Conservation (phyloP, 2,113 vertebrate genomes). For the Aptenodytes forsteri region DNA sequence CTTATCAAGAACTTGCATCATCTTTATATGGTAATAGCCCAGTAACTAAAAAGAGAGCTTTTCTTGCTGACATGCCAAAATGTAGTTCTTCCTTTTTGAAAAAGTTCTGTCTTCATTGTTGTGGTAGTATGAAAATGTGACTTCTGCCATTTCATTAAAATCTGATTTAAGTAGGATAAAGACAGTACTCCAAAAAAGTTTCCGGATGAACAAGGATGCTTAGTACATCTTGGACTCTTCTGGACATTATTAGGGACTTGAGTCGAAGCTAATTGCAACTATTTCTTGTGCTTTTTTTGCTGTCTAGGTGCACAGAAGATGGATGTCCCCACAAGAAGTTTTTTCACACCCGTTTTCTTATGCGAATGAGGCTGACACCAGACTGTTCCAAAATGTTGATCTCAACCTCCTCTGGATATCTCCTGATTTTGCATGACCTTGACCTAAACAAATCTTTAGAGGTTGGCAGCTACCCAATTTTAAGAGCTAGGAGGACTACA, state of each 20-base stretch:
- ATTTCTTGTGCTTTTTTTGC: not conserved
- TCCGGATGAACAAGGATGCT: not conserved
- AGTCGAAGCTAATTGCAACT: not conserved
- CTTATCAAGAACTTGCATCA: not conserved
- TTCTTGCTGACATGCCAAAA: not conserved
- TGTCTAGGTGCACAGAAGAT: constrained; percentile 91
- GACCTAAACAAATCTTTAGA: constrained; percentile 97
- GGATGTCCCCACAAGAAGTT: constrained; percentile 99
- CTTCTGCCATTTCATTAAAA: not conserved
- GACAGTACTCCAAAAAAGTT: accelerated
- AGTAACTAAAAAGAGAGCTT: not conserved
- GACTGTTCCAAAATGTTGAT: constrained; percentile 99
- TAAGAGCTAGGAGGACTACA: constrained; percentile 89
- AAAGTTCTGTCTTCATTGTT: not conserved
- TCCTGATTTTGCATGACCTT: constrained; percentile 96
- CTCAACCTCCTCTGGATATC: constrained; percentile 97
- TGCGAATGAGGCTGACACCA: constrained; percentile 97
- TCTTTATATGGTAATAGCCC: not conserved
- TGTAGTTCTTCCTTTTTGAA: not conserved
- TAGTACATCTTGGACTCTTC: not conserved
- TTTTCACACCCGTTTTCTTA: constrained; percentile 97
- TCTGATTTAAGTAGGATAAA: not conserved
- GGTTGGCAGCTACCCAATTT: constrained; percentile 95
- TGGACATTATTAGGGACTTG: not conserved
- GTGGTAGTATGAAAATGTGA: too few relatives aligned